Evolutionary conservation across 2,888 invertebrate species (phyloP), one percentile per base, ranked within the genome.

Genomic region (Crocallis elinguaria): DNA sequence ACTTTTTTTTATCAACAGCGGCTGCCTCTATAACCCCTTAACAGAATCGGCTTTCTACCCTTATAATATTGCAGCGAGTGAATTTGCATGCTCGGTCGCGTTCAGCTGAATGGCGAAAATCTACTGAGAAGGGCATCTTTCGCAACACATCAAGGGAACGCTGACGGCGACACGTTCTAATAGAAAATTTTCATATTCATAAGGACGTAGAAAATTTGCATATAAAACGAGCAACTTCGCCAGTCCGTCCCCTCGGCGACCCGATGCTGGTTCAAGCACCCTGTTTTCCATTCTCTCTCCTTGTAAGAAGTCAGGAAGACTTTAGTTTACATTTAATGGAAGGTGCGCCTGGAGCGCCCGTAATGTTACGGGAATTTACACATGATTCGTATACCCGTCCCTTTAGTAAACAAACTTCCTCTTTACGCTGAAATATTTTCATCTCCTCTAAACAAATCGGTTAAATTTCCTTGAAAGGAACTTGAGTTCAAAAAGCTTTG

Each of bases 161-260:
- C 88, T 89, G 90, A 88, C 86, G 82, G 80, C 82, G 88, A 87
- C 89, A 87, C 84, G 86, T 87, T 86, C 87, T 91, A 88, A 90
- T 90, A 90, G 89, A 90, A 90, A 90, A 90, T 90, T 90, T 90
- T 91, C 90, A 91, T 90, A 90, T 91, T 91, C 90, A 90, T 91
- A 90, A 90, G 88, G 84, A 86, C 85, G 86, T 84, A 75, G 78
- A 71, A 77, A 82, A 91, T 91, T 90, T 88, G 84, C 90, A 90
- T 90, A 89, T 86, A 91, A 90, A 91, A 90, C 90, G 89, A 89
- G 88, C 86, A 84, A 82, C 82, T 82, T 82, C 77, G 78, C 78
- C 74, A 57, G 60, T 57, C 62, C 60, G 49, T 70, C 72, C 78
- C 69, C 71, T 62, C 66, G 67, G 69, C 67, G 69, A 73, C 70